Percentiles rank a stretch among this genome's conserved stretches.
phyloP scores from a whole-genome alignment of 2,888 invertebrate species.

The Drosophila antonietae region DNA sequence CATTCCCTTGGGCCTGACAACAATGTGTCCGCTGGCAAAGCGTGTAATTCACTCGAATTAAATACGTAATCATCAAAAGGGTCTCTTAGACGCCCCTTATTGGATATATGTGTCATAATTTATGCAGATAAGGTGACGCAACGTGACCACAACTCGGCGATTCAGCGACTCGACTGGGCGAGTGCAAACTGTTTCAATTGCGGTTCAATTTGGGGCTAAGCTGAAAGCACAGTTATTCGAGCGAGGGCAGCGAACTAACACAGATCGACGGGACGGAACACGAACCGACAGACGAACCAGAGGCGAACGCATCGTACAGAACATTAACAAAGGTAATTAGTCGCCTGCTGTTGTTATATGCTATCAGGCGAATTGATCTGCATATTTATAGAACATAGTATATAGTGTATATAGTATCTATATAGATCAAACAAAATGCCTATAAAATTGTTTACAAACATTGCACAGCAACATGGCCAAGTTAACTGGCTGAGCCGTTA shows the following conservation, averaged over 20 bases:
- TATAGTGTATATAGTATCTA: neutral
- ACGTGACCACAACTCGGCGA: conserved; percentile 14
- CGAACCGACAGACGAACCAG: neutral
- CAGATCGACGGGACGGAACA: conserved; percentile 6
- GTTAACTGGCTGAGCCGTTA: conserved; percentile 46
- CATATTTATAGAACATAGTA: neutral
- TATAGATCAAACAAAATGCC: neutral
- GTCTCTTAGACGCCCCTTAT: conserved; percentile 28
- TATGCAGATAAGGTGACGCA: conserved; percentile 44
- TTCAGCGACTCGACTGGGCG: neutral
- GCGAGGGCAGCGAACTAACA: conserved; percentile 36
- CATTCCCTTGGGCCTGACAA: neutral
- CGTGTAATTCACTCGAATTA: neutral
- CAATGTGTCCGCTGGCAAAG: neutral
- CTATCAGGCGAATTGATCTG: conserved; percentile 8
- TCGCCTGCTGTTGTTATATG: conserved; percentile 8
- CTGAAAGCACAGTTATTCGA: conserved; percentile 41
- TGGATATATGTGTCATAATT: conserved; percentile 22
- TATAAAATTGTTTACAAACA: conserved; percentile 5
- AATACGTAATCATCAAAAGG: conserved; percentile 8
- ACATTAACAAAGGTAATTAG: conserved; percentile 58
- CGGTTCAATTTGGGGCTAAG: conserved; percentile 25
- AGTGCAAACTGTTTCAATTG: conserved; percentile 3
- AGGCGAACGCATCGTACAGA: conserved; percentile 16
- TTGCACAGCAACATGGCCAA: conserved; percentile 51